Percentiles rank a stretch among this genome's conserved stretches.
phyloP scores from a whole-genome alignment of 2,113 vertebrate species.

The Saiga tatarica region DNA sequence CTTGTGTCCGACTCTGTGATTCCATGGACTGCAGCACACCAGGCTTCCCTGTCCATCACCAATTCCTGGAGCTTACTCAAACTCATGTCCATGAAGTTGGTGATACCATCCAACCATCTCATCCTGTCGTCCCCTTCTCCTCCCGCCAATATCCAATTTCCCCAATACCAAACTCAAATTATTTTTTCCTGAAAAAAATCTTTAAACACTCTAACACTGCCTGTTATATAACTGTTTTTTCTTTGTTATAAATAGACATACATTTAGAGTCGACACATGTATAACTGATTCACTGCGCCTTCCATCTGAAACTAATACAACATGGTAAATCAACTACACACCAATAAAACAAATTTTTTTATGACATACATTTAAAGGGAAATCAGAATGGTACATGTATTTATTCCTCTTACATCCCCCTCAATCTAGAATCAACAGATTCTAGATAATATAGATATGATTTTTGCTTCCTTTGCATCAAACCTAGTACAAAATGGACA shows the following conservation, averaged over 20 bases:
- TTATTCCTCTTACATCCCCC: background rate
- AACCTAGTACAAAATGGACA: background rate
- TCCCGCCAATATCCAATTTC: background rate
- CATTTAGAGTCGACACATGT: background rate
- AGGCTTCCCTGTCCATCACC: background rate
- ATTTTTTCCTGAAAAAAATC: slow-evolving; percentile 14
- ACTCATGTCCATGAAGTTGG: background rate
- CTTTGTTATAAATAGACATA: background rate
- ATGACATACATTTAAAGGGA: slow-evolving; percentile 3
- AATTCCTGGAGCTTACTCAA: background rate
- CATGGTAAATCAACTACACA: background rate
- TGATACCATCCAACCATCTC: background rate
- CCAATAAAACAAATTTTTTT: background rate
- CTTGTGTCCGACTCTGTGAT: background rate
- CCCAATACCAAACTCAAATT: background rate
- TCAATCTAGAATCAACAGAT: background rate
- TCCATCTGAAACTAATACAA: background rate
- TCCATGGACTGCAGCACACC: background rate
- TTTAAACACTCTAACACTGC: background rate
- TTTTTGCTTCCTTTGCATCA: slow-evolving; percentile 31
- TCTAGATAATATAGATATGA: background rate
- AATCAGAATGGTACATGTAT: background rate
- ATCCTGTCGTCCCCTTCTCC: background rate
- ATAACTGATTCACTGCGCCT: background rate
- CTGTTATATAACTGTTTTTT: background rate